A percentile compares a stretch with the other conserved stretches of the same genome.
Conservation (phyloP, 2,888 invertebrate genomes). For the Phyto melanocephala region DNA sequence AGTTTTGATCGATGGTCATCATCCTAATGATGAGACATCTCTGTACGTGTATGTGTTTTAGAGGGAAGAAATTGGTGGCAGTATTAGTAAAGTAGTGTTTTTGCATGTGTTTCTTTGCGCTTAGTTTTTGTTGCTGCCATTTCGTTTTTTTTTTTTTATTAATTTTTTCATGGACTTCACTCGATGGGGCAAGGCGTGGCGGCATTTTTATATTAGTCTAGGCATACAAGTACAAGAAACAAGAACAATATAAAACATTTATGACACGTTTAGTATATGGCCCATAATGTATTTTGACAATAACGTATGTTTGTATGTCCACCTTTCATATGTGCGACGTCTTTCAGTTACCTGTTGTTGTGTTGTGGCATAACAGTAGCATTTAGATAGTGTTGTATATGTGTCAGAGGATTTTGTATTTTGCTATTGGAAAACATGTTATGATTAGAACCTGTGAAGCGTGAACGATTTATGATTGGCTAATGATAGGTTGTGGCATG, state of each 20-base stretch:
- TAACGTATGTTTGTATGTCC: background rate
- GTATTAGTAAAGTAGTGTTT: constrained; percentile 41
- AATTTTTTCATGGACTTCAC: constrained; percentile 20
- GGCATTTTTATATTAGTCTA: constrained; percentile 31
- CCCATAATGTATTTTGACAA: background rate
- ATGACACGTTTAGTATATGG: constrained; percentile 48
- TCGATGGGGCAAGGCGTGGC: constrained; percentile 33
- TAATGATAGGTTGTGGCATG: constrained; percentile 34
- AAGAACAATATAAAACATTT: constrained; percentile 15
- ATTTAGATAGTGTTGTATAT: background rate
- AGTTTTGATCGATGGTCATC: constrained; percentile 77
- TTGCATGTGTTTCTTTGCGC: constrained; percentile 29
- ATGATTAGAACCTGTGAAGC: constrained; percentile 18
- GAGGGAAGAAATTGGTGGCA: background rate
- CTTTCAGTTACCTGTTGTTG: background rate
- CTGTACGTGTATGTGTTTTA: background rate
- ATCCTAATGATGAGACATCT: constrained; percentile 60
- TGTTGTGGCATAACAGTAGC: background rate
- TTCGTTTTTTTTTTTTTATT: background rate
- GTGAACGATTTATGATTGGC: constrained; percentile 29
- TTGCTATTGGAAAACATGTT: constrained; percentile 19
- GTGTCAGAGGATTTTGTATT: constrained; percentile 21
- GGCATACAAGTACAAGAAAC: background rate
- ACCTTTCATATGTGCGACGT: background rate
- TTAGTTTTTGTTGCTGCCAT: constrained; percentile 28